Evolutionary conservation across 2,113 vertebrate species (phyloP).

Genomic region (Phylloscopus trochilus): DNA sequence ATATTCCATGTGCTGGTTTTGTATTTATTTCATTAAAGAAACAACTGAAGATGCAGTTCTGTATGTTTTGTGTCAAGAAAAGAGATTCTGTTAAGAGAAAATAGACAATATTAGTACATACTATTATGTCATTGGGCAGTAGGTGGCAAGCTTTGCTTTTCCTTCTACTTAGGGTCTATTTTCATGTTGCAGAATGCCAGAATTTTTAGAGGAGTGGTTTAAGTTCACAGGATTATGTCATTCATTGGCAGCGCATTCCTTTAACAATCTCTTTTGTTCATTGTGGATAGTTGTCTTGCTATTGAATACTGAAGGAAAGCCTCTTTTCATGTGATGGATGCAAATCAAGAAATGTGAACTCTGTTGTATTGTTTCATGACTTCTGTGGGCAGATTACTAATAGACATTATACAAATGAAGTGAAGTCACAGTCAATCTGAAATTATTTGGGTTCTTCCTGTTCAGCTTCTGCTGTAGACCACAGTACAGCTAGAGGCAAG

Average conservation of each 20-base stretch:
- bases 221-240: slow-evolving; percentile 63
- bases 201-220: slow-evolving; percentile 61
- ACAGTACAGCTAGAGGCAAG: not conserved
- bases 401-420: slow-evolving; percentile 38
- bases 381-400: slow-evolving; percentile 35
- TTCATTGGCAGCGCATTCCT: slow-evolving; percentile 49
- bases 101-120: not conserved
- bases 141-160: slow-evolving; percentile 83
- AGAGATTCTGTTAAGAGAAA: not conserved
- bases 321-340: not conserved
- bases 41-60: not conserved
- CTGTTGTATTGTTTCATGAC: slow-evolving; percentile 8
- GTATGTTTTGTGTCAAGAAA: not conserved
- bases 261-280: slow-evolving; percentile 36
- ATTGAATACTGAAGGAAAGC: not conserved
- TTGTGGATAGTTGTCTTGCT: slow-evolving; percentile 19
- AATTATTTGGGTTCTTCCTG: not conserved
- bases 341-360: slow-evolving; percentile 36
- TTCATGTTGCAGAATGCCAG: slow-evolving; percentile 35
- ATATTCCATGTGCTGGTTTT: not conserved
- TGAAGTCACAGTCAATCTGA: not conserved
- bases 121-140: slow-evolving; percentile 74
- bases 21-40: not conserved
- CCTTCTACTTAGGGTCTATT: slow-evolving; percentile 56
- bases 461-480: not conserved